Evolutionary conservation across 2,113 vertebrate species (phyloP), one percentile per base, ranked within the genome.

Genomic region (Theristicus caerulescens): DNA sequence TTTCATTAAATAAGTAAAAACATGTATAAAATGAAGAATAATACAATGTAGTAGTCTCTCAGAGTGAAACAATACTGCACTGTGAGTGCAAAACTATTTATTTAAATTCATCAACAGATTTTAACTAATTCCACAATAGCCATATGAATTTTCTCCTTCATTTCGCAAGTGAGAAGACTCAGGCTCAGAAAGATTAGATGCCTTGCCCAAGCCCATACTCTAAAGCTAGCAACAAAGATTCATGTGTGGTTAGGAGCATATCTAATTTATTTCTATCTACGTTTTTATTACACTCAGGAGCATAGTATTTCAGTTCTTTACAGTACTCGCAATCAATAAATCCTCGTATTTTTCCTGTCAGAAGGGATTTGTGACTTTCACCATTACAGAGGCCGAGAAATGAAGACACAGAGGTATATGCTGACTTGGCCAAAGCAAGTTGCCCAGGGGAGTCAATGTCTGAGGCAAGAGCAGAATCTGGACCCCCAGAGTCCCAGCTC

Each of bases 241-340:
- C 85, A 92, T 26, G 38, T 25, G 47, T 59, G 72, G 62, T 88
- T 95, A 88, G 55, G 4, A 81, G n/a, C n/a, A 27, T 52, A 83
- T 64, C 82, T 94, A 70, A 96, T 94, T 96, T 92, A 93, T 94
- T 96, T 90, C 79, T 76, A 85, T 95, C 86, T 95, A 18, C 2
- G 29, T 78, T 96, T 95, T 96, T 94, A 97, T 86, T 94, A 81
- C 76, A 78, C 94, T 86, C 92, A 81, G 51, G 76, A 95, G 96
- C 88, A 83, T 4, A 62, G 74, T 96, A 96, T 95, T 94, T 92
- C 93, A 94, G 79, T 95, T 83, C 88, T 91, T 95, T 92, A 94
- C 95, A 90, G 90, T 84, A 88, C 76, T 93, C 9, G 5, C 64
- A 94, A 94, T 94, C 94, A 96, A 96, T 95, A 94, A 96, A 97